phyloP scores from a whole-genome alignment of 2,888 invertebrate species.

The Pseudoips prasinana region DNA sequence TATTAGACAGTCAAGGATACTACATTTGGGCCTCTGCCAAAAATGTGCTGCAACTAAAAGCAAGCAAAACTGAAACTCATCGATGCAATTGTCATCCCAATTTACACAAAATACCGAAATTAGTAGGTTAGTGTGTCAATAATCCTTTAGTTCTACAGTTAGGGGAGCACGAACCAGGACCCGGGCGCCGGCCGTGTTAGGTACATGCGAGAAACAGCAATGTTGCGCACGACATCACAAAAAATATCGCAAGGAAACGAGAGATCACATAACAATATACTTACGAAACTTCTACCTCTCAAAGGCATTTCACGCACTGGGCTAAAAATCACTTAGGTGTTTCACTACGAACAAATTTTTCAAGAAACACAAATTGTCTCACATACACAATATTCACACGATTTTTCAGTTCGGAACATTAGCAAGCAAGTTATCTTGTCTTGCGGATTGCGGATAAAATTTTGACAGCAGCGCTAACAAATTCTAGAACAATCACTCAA shows the following conservation, averaged over 20 bases:
- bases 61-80: constrained; percentile 68
- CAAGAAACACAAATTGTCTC: constrained; percentile 18
- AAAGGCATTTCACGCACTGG: constrained; percentile 70
- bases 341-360: constrained; percentile 20
- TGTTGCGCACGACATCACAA: constrained; percentile 23
- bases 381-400: constrained; percentile 33
- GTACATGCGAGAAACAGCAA: constrained; percentile 39
- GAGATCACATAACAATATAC: constrained; percentile 44
- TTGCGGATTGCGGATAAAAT: constrained; percentile 39
- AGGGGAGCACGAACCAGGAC: constrained; percentile 33
- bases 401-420: constrained; percentile 24
- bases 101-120: constrained; percentile 30
- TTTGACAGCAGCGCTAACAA: constrained; percentile 35
- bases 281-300: constrained; percentile 71
- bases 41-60: constrained; percentile 60
- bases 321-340: constrained; percentile 34
- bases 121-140: constrained; percentile 52
- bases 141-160: constrained; percentile 26
- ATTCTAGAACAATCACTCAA: constrained; percentile 63
- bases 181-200: constrained; percentile 31
- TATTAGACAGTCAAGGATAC: constrained; percentile 73
- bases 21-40: constrained; percentile 69
- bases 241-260: constrained; percentile 31
- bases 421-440: constrained; percentile 24
- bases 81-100: constrained; percentile 45